Conservation (phyloP, 2,113 vertebrate genomes). For the Perca flavescens region DNA sequence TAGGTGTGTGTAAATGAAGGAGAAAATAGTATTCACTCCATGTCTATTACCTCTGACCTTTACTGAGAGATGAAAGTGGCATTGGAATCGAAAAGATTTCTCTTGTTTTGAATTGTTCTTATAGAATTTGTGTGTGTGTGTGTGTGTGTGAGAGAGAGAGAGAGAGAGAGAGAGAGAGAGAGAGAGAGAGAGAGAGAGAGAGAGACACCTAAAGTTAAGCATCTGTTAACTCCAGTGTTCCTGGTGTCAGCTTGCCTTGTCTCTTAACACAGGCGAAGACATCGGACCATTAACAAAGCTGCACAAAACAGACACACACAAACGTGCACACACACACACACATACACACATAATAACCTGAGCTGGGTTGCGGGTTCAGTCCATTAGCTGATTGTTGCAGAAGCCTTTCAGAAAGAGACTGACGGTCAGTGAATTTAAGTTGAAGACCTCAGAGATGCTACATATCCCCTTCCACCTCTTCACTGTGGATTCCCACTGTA, state of each 20-base stretch:
- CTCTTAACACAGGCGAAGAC: slow-evolving; percentile 21
- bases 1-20: slow-evolving; percentile 26
- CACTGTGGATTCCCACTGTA: slow-evolving; percentile 2
- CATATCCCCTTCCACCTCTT: slow-evolving; percentile 44
- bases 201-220: slow-evolving; percentile 18
- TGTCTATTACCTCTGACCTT: slow-evolving; percentile 32
- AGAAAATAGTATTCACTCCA: slow-evolving; percentile 10
- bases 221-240: slow-evolving; percentile 9
- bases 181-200: background rate
- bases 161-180: background rate
- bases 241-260: slow-evolving; percentile 33
- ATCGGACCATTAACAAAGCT: background rate
- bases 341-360: slow-evolving; percentile 35
- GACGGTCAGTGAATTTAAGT: slow-evolving; percentile 42
- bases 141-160: background rate
- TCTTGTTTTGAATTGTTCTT: background rate
- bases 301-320: background rate
- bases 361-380: slow-evolving; percentile 44
- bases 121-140: background rate
- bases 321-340: slow-evolving; percentile 2
- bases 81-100: slow-evolving; percentile 15
- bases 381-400: slow-evolving; percentile 69
- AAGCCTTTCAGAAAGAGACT: slow-evolving; percentile 37
- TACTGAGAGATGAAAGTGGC: slow-evolving; percentile 16
- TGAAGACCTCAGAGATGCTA: slow-evolving; percentile 41